phyloP scores from a whole-genome alignment of 2,888 invertebrate genomes.

The Caenorhabditis sp. region DNA sequence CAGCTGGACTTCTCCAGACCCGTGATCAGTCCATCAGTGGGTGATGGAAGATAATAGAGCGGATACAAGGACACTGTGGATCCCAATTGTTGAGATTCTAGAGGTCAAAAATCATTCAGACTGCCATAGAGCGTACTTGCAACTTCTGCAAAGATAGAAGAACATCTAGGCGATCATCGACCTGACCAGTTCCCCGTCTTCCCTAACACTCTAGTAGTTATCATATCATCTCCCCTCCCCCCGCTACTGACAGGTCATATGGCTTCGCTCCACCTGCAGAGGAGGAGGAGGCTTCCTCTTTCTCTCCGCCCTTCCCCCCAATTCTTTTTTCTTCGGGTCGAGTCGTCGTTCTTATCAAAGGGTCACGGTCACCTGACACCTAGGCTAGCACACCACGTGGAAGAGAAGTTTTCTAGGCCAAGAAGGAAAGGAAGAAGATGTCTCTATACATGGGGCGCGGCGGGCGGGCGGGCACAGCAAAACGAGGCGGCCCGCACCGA shows the following conservation, averaged over 20 bases:
- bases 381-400: background rate
- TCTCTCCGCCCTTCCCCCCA: constrained; percentile 9
- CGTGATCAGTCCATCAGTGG: too few species aligned
- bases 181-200: background rate
- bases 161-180: background rate
- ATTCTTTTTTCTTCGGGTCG: background rate
- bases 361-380: constrained; percentile 1
- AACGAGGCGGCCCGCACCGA: background rate
- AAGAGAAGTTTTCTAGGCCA: background rate
- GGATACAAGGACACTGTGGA: too few species aligned
- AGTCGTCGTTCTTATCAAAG: background rate
- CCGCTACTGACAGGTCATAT: constrained; percentile 39
- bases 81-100: too few species aligned
- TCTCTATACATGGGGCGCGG: too few species aligned
- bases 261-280: constrained; percentile 37
- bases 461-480: background rate
- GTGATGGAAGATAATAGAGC: too few species aligned
- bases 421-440: too few species aligned
- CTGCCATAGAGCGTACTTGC: background rate
- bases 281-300: too few species aligned
- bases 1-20: too few species aligned
- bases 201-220: constrained; percentile 4
- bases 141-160: background rate
- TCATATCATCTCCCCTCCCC: constrained; percentile 6
- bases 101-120: background rate